These are phyloP conservation scores for Ibidorhyncha struthersii DNA, from an alignment of 2,113 vertebrate genomes.

Conservation along the genomic window DNA sequence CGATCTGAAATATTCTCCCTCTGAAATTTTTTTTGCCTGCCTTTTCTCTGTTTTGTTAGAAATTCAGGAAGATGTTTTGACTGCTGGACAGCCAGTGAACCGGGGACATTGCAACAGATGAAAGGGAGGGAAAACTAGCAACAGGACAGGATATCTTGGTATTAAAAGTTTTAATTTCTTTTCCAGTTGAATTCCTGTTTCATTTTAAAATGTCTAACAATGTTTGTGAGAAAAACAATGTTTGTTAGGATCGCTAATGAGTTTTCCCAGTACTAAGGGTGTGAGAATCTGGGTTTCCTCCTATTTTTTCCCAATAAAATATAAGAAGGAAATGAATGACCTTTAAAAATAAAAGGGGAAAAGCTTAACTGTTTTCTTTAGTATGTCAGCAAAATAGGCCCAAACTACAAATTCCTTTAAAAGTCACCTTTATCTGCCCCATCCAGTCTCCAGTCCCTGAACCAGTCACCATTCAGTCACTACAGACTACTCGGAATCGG, in stretches of 20 bases:
- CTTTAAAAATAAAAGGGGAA: slow-evolving; percentile 9
- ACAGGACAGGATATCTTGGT: background rate
- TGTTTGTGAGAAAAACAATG: background rate
- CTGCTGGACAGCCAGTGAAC: background rate
- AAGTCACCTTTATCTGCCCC: background rate
- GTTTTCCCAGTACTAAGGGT: background rate
- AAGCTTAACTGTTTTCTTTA: slow-evolving; percentile 16
- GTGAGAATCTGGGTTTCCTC: slow-evolving; percentile 48
- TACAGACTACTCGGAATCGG: background rate
- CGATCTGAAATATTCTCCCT: background rate
- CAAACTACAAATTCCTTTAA: background rate
- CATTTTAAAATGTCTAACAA: background rate
- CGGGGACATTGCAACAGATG: background rate
- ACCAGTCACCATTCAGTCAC: background rate
- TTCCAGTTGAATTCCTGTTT: background rate
- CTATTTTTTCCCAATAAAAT: slow-evolving; percentile 38
- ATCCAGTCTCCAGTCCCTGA: background rate
- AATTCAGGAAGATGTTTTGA: background rate
- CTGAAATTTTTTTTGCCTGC: background rate
- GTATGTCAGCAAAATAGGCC: background rate
- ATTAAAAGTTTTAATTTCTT: background rate
- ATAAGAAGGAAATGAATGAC: slow-evolving; percentile 15
- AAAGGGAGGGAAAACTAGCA: background rate
- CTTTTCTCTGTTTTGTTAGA: background rate
- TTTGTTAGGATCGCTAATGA: background rate